Evolutionary conservation across 2,797 vertebrate species (phyloP).

Genomic region (Fundulus diaphanus): DNA sequence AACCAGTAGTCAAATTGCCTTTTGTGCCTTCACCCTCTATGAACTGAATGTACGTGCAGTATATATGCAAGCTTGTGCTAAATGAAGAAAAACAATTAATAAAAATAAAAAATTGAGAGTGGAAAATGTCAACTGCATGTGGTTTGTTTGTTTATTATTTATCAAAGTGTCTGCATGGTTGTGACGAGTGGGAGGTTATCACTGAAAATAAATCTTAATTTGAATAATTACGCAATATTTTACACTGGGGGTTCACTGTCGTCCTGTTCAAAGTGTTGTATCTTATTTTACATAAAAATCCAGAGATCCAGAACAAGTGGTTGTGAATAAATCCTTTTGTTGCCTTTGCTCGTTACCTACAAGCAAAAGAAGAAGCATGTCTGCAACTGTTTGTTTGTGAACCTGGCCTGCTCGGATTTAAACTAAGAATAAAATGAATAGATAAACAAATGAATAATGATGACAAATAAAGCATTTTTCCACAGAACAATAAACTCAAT

Average conservation of each 20-base stretch:
- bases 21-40: conserved; percentile 99
- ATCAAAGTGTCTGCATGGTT: conserved; percentile 3
- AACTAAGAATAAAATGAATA: neutral
- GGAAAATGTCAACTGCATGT: conserved; percentile 26
- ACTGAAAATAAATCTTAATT: neutral
- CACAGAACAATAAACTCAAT: neutral
- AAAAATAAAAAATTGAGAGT: conserved; percentile 70
- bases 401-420: neutral
- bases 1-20: conserved; percentile 96
- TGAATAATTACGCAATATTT: neutral
- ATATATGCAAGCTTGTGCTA: conserved; percentile 99
- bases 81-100: conserved; percentile 90
- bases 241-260: neutral
- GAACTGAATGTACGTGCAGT: conserved; percentile 99
- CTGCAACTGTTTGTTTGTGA: neutral
- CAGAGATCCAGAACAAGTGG: neutral
- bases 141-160: conserved; percentile 21
- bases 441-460: neutral
- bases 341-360: neutral
- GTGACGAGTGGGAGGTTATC: neutral
- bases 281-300: neutral
- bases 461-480: neutral
- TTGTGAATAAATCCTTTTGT: neutral
- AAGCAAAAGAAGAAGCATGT: neutral
- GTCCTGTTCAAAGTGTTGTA: neutral